These are phyloP conservation scores for Halisarca cf. caerulea DNA, from an alignment of 37 sponge, comb jelly and placozoan species.

Conservation along the genomic window DNA sequence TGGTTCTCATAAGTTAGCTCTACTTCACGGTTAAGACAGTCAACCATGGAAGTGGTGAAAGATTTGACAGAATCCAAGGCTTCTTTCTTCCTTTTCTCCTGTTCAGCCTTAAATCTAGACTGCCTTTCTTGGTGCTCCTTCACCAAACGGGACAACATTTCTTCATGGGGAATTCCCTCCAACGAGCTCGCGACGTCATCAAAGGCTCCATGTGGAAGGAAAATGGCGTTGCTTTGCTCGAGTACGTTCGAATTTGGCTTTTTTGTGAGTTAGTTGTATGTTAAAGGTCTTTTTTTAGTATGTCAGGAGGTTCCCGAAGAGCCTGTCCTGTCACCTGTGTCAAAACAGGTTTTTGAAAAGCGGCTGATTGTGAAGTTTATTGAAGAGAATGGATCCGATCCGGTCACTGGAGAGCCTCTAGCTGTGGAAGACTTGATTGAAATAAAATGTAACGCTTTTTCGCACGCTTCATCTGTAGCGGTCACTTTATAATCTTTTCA, in stretches of 20 bases:
- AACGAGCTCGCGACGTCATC: neutral
- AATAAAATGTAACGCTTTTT: constrained; percentile 67
- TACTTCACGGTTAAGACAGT: constrained; percentile 79
- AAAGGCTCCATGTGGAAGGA: neutral
- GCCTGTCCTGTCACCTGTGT: constrained; percentile 93
- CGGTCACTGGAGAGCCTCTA: constrained; percentile 92
- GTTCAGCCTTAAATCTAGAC: constrained; percentile 62
- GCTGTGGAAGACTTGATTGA: constrained; percentile 82
- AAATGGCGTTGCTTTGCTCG: constrained; percentile 92
- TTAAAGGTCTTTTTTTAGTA: constrained; percentile 29
- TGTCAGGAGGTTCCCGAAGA: constrained; percentile 95
- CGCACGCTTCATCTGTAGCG: no score
- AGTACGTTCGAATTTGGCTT: constrained; percentile 51
- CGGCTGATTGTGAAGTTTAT: constrained; percentile 91
- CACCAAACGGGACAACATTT: constrained; percentile 82
- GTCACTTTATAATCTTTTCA: neutral
- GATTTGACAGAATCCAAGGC: constrained; percentile 75
- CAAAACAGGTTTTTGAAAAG: constrained; percentile 91
- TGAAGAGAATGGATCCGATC: constrained; percentile 90
- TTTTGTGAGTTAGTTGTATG: neutral
- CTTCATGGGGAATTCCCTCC: neutral
- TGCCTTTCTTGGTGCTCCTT: constrained; percentile 89
- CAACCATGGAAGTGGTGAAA: constrained; percentile 77
- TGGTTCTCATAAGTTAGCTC: constrained; percentile 93
- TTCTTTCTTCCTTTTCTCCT: constrained; percentile 75